These are phyloP conservation scores for Nezara viridula DNA, from an alignment of 2,888 invertebrate genomes.

Conservation along the genomic window DNA sequence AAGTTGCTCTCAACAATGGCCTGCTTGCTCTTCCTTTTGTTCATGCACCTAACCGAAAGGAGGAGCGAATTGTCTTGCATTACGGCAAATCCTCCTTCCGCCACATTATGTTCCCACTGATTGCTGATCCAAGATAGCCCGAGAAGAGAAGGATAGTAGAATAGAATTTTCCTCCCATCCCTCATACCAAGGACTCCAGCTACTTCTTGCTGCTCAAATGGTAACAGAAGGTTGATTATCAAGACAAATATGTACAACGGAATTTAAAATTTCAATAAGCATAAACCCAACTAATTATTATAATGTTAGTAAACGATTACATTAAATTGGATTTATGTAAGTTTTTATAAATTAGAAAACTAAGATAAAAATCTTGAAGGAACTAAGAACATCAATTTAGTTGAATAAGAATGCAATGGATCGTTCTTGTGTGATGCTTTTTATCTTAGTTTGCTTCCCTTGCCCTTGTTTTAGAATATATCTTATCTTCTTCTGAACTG, in stretches of 20 bases:
- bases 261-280: too few relatives aligned
- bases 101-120: background rate
- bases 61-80: slow-evolving; percentile 33
- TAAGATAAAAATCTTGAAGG: too few relatives aligned
- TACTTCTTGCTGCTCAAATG: background rate
- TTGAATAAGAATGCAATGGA: background rate
- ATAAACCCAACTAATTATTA: too few relatives aligned
- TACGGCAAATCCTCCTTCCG: slow-evolving; percentile 1
- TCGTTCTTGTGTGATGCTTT: background rate
- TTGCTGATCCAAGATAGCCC: slow-evolving; percentile 12
- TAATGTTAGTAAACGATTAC: too few relatives aligned
- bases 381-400: too few relatives aligned
- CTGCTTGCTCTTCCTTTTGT: slow-evolving; percentile 27
- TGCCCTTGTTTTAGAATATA: background rate
- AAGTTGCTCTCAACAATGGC: background rate
- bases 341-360: too few relatives aligned
- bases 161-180: background rate
- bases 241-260: background rate
- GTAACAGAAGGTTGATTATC: background rate
- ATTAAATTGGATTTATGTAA: too few relatives aligned
- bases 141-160: background rate
- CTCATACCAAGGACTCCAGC: background rate
- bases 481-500: background rate
- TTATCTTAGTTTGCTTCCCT: background rate
- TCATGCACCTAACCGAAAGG: background rate